A percentile compares a stretch with the other conserved stretches of the same genome.
phyloP scores from a whole-genome alignment of 2,113 vertebrate species.

The Catharus minimus region DNA sequence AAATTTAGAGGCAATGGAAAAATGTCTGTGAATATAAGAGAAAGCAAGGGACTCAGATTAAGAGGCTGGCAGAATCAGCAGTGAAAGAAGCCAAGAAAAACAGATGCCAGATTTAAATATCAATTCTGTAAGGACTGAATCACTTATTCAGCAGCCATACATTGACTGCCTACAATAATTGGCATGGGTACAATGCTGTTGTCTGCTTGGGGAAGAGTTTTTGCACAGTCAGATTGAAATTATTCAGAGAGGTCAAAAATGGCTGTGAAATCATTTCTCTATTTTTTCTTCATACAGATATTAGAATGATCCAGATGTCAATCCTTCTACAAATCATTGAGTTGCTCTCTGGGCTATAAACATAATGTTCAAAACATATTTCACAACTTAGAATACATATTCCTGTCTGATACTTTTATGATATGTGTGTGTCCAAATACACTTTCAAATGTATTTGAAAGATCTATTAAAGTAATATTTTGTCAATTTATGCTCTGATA shows the following conservation, averaged over 20 bases:
- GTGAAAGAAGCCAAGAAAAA: conserved; percentile 34
- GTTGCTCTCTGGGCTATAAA: neutral
- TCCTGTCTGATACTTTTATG: neutral
- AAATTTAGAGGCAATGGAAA: neutral
- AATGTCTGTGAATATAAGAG: neutral
- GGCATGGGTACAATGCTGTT: conserved; percentile 1
- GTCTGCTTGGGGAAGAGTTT: conserved; percentile 31
- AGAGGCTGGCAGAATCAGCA: conserved; percentile 32
- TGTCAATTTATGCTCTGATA: neutral
- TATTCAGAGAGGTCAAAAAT: conserved; percentile 52
- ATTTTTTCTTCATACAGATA: conserved; percentile 25
- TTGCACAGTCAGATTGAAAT: conserved; percentile 50
- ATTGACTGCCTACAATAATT: conserved; percentile 37
- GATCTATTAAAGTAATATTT: neutral
- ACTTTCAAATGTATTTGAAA: neutral
- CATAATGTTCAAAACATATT: conserved; percentile 12
- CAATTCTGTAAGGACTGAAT: conserved; percentile 27
- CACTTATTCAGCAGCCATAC: conserved; percentile 46
- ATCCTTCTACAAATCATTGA: conserved; percentile 20
- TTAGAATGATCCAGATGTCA: conserved; percentile 53
- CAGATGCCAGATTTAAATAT: conserved; percentile 49
- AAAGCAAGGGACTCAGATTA: conserved; percentile 12
- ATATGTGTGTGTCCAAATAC: neutral
- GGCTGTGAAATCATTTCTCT: conserved; percentile 43
- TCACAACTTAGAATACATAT: conserved; percentile 10